Base-by-base conservation (phyloP, 1,140 invertebrate genomes). In the Drosophila chauvacae region DNA sequence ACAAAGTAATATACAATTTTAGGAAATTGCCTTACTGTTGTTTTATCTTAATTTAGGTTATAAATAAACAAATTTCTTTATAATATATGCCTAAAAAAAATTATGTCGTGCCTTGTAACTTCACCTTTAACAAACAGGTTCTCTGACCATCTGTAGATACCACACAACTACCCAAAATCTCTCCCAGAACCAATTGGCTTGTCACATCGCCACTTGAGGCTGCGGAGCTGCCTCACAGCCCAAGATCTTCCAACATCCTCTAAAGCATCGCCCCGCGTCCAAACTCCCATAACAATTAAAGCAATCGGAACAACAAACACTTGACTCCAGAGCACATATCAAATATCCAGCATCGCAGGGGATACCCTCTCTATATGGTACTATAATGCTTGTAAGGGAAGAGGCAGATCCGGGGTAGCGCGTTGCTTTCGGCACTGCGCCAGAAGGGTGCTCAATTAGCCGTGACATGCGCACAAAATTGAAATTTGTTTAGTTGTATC, bases 381-480 rank as follows among this genome's bases (percentile, higher is more conserved):
- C 9, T 20, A 55, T 37, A 37, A 37, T 20, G 51, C 44, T 42
- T 51, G n/a, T 6, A 23, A 41, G 56, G 47, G 44, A 78, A 68
- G n/a, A 41, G 37, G 30, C 39, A 61, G 35, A 63, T 16, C n/a
- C 56, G 42, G 50, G 51, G 61, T 55, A 45, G 64, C 56, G 76
- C 74, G 77, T 68, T 73, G 80, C 80, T 59, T 73, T 77, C 86
- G 86, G 86, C 86, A 91, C 86, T 90, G 77, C 82, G 85, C 59
- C 79, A 92, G 91, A 92, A 91, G 91, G 91, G 91, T 92, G 91
- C 63, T 92, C 91, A 92, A 92, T 92, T 91, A 92, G 91, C 83
- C 91, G 84, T 91, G 85, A 92, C 90, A 91, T 91, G 82, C 70
- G 85, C 81, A 91, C 85, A 77, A 82, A 91, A 88, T 82, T 86